Base-by-base conservation (phyloP, 1,140 invertebrate species). In the Meloidogyne floridensis region DNA sequence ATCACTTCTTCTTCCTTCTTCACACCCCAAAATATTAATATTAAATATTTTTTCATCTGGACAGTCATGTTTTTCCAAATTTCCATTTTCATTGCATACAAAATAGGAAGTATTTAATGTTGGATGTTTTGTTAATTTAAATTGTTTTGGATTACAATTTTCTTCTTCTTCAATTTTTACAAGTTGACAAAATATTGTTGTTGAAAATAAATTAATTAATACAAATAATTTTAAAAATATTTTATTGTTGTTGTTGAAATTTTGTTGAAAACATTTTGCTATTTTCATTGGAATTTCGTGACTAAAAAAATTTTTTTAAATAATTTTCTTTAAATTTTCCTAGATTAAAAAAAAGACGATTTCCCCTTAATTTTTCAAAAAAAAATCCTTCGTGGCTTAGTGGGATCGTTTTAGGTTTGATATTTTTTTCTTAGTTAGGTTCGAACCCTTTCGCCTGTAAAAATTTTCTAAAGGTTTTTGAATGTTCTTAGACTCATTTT, bases 1-100 rank as follows among this genome's bases (percentile, higher is more conserved):
- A 51, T 47, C 42, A 32, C 0, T 47, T 53, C 3, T 69, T 42
- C 71, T 7, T 32, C 15, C 10, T 80, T 18, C 8, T 71, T 87
- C 89, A 65, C 88, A 89, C 76, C 88, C 85, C n/a, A 78, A 56
- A 7, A 80, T 82, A 18, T 80, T 82, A 47, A 56, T 51, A 75
- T 90, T 89, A 75, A 89, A 89, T 10, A 81, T 70, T 80, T 87
- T 89, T 2, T 87, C 88, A 47, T 82, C 70, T 7, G 84, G 81
- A 75, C 88, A 89, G 72, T 84, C 84, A 77, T 71, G 77, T 81
- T 80, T 80, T 56, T 59, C 80, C 56, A 80, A 53, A 72, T 76
- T 87, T 81, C 84, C 84, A 71, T 85, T 82, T 53, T 74, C 69
- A 74, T 85, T 85, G 43, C 84, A 85, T 15, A 87, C 83, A 13